phyloP scores from a whole-genome alignment of 1,140 invertebrate genomes.

The Hirudo medicinalis region DNA sequence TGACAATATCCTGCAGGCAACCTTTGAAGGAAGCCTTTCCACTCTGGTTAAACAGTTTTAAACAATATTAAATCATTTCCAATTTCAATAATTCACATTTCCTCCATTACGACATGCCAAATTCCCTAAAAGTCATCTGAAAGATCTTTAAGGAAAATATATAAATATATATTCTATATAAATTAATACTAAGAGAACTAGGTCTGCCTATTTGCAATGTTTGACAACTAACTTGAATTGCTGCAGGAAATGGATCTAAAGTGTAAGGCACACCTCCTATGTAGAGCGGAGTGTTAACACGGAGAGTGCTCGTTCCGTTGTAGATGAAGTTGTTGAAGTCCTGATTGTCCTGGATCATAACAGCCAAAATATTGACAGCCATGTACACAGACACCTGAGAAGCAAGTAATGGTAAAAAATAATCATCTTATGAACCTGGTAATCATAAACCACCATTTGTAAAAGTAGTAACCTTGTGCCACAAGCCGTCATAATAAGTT shows the following conservation, averaged over 20 bases:
- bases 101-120: no score
- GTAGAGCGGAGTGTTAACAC: neutral
- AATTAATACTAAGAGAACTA: neutral
- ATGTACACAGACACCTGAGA: no score
- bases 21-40: slow-evolving; percentile 4
- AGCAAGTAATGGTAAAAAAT: no score
- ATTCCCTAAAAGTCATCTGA: no score
- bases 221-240: neutral
- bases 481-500: slow-evolving; percentile 18
- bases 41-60: neutral
- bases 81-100: neutral
- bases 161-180: neutral
- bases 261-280: neutral
- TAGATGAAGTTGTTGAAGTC: slow-evolving; percentile 1
- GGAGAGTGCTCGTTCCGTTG: neutral
- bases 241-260: neutral
- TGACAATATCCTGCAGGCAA: neutral
- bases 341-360: neutral
- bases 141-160: neutral
- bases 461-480: slow-evolving; percentile 13
- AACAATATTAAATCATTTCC: neutral
- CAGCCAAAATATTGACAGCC: neutral
- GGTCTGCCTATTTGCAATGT: no score
- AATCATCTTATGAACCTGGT: no score
- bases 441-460: neutral